A percentile compares a stretch with the other conserved stretches of the same genome.
phyloP scores from a whole-genome alignment of 2,113 vertebrate genomes.

The Meriones unguiculatus region DNA sequence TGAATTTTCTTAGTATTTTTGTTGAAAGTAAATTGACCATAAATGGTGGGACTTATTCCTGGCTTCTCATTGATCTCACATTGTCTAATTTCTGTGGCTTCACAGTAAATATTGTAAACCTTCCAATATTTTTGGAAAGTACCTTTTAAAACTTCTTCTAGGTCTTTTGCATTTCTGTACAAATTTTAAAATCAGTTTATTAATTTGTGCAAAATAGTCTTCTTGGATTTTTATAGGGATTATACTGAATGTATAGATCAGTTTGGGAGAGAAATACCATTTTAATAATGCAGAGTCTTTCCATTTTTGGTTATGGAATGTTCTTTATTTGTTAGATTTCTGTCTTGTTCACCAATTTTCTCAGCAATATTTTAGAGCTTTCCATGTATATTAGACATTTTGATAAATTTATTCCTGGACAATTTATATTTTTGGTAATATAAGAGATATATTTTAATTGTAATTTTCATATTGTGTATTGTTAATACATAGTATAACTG shows the following conservation, averaged over 20 bases:
- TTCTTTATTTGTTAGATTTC: background rate
- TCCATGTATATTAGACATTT: background rate
- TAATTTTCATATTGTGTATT: background rate
- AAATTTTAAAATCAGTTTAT: background rate
- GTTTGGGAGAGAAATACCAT: background rate
- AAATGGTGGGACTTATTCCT: slow-evolving; percentile 26
- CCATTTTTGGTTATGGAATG: background rate
- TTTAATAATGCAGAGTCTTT: background rate
- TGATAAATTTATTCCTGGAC: background rate
- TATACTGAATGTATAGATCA: background rate
- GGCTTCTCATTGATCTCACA: background rate
- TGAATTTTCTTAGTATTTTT: background rate
- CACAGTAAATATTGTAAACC: background rate
- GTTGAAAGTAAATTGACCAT: background rate
- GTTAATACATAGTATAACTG: background rate
- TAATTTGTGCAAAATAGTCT: background rate
- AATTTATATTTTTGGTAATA: background rate
- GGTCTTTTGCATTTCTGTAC: background rate
- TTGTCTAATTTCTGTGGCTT: background rate
- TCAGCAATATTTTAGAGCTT: background rate
- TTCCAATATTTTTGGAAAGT: background rate
- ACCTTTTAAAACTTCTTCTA: background rate
- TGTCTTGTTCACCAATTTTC: background rate
- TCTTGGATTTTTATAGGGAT: background rate
- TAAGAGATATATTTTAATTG: background rate